Evolutionary conservation across 2,797 vertebrate genomes (phyloP).

Genomic region (Sardinella longiceps): DNA sequence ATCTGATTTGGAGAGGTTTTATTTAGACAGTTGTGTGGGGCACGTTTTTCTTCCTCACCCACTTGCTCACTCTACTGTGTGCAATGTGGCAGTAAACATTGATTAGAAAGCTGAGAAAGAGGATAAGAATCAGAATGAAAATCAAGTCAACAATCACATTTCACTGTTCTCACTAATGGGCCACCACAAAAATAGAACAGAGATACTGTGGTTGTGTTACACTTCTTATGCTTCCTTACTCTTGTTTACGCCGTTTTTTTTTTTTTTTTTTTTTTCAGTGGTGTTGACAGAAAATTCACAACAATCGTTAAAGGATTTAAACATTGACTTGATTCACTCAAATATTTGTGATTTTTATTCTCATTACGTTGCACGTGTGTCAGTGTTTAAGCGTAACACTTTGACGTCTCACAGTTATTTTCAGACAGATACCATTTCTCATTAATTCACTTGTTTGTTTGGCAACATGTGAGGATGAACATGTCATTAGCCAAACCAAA

Average conservation of each 20-base stretch:
- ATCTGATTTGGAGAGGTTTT: slow-evolving; percentile 42
- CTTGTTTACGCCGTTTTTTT: not conserved
- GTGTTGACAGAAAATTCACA: not conserved
- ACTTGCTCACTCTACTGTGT: not conserved
- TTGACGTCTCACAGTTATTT: not conserved
- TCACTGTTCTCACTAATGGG: not conserved
- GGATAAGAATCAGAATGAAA: not conserved
- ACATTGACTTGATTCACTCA: too few species aligned
- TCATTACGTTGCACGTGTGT: too few species aligned
- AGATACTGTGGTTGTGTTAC: not conserved
- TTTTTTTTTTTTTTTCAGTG: too few species aligned
- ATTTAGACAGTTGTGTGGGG: slow-evolving; percentile 40
- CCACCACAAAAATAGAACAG: not conserved
- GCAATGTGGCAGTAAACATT: not conserved
- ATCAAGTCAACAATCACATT: not conserved
- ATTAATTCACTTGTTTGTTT: slow-evolving; percentile 1
- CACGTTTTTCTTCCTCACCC: not conserved
- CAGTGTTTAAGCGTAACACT: not conserved
- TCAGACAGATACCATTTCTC: not conserved
- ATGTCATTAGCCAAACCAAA: not conserved
- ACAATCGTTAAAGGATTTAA: too few species aligned
- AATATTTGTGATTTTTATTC: too few species aligned
- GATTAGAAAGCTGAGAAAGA: not conserved
- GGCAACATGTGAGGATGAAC: not conserved
- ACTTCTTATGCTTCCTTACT: too few species aligned